A percentile compares a stretch with the other conserved stretches of the same genome.
phyloP scores from a whole-genome alignment of 2,797 vertebrate genomes.

The Halcyon leucocephala region DNA sequence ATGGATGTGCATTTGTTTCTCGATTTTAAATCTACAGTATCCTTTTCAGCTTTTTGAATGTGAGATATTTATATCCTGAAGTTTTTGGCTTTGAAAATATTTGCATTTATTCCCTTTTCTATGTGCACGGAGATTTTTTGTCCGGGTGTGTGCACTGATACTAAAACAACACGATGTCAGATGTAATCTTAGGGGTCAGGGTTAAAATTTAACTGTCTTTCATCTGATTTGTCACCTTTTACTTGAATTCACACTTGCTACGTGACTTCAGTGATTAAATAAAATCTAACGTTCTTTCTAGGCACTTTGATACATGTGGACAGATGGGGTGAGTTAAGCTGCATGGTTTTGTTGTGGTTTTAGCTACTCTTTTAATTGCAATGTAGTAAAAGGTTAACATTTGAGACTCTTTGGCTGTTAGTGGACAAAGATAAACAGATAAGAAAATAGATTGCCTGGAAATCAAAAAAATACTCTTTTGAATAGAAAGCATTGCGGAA shows the following conservation, averaged over 20 bases:
- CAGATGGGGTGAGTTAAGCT: not conserved
- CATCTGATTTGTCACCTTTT: not conserved
- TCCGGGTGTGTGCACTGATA: conserved; percentile 17
- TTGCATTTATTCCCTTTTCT: conserved; percentile 31
- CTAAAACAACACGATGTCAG: conserved; percentile 33
- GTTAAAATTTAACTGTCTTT: conserved; percentile 14
- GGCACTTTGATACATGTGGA: not conserved
- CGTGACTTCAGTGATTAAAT: conserved; percentile 1
- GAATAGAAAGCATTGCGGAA: not conserved
- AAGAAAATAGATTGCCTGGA: not conserved
- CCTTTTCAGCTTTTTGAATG: conserved; percentile 52
- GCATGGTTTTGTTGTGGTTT: not conserved
- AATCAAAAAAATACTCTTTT: not conserved
- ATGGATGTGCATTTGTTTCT: conserved; percentile 55
- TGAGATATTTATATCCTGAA: conserved; percentile 51
- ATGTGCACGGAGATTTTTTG: not conserved
- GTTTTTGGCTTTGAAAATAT: conserved; percentile 45
- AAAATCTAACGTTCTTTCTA: conserved; percentile 19
- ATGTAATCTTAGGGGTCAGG: not conserved
- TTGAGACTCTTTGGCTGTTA: not conserved
- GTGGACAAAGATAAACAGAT: not conserved
- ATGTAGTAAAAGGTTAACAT: not conserved
- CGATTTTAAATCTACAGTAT: conserved; percentile 21
- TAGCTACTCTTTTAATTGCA: not conserved
- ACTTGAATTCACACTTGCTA: not conserved